Percentiles rank a stretch among this genome's conserved stretches.
Evolutionary conservation across 2,113 vertebrate genomes (phyloP).

Genomic region (Callipepla squamata): DNA sequence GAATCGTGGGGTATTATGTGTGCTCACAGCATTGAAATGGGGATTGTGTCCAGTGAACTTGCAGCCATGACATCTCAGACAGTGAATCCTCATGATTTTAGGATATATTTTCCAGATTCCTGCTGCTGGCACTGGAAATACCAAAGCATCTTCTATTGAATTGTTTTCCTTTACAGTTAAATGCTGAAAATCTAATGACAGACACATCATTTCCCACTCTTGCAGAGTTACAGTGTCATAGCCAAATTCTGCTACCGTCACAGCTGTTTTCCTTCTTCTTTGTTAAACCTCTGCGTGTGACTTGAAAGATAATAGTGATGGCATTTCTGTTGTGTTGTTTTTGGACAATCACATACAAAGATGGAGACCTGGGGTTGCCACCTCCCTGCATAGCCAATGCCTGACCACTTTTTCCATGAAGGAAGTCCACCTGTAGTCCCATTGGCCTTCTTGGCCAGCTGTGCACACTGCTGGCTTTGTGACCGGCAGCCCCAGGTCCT

Average conservation of each 20-base stretch:
- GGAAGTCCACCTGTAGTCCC: neutral
- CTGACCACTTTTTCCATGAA: neutral
- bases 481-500: neutral
- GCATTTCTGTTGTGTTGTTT: neutral
- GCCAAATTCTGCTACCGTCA: neutral
- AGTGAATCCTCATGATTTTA: neutral
- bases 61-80: neutral
- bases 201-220: neutral
- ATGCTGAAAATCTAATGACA: neutral
- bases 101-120: neutral
- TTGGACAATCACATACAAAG: neutral
- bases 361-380: neutral
- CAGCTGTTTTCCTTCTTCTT: neutral
- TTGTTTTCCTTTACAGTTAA: neutral
- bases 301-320: neutral
- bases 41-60: fast-evolving
- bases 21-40: neutral
- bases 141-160: neutral
- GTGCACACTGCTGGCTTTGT: neutral
- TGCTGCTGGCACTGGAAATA: neutral
- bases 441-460: neutral
- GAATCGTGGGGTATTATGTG: neutral
- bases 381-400: neutral
- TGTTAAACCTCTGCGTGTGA: neutral
- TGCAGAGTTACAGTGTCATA: neutral